A percentile compares a stretch with the other conserved stretches of the same genome.
These are phyloP conservation scores for Amphipyra tragopoginis DNA, from an alignment of 2,888 invertebrate genomes.

Conservation along the genomic window DNA sequence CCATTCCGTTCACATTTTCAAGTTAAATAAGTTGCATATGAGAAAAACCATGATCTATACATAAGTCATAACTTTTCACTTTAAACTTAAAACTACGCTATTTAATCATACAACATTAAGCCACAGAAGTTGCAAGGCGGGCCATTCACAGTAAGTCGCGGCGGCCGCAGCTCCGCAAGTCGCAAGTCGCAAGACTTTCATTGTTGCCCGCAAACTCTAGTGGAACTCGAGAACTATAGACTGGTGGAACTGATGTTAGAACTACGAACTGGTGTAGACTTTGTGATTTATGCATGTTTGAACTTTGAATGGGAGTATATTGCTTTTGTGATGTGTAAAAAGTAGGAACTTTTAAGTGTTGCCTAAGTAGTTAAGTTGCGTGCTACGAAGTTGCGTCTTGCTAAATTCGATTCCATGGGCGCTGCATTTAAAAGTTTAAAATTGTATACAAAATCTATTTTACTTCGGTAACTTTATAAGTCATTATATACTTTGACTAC, in stretches of 20 bases:
- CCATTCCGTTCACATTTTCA: no score
- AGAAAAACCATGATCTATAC: background rate
- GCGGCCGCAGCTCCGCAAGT: conserved; percentile 32
- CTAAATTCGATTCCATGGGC: conserved; percentile 7
- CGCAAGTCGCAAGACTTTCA: conserved; percentile 52
- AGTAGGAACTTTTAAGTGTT: conserved; percentile 48
- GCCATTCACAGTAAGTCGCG: conserved; percentile 37
- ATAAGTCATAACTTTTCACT: conserved; percentile 42
- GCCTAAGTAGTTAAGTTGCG: conserved; percentile 21
- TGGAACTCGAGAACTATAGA: conserved; percentile 50
- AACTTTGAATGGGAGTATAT: conserved; percentile 57
- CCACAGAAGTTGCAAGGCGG: conserved; percentile 37
- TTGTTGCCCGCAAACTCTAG: conserved; percentile 56
- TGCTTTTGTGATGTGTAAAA: conserved; percentile 59
- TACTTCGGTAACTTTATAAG: background rate
- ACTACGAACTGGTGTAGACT: conserved; percentile 43
- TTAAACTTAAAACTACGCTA: conserved; percentile 39
- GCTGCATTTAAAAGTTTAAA: conserved; percentile 5
- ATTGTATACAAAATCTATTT: background rate
- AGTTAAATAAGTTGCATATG: background rate
- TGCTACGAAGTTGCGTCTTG: conserved; percentile 11
- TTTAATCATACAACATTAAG: conserved; percentile 52
- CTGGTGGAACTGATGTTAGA: conserved; percentile 38
- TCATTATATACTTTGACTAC: no score
- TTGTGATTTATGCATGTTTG: conserved; percentile 59